Conservation (phyloP, 64 coral and sea anemone species). For the Montipora foliosa region DNA sequence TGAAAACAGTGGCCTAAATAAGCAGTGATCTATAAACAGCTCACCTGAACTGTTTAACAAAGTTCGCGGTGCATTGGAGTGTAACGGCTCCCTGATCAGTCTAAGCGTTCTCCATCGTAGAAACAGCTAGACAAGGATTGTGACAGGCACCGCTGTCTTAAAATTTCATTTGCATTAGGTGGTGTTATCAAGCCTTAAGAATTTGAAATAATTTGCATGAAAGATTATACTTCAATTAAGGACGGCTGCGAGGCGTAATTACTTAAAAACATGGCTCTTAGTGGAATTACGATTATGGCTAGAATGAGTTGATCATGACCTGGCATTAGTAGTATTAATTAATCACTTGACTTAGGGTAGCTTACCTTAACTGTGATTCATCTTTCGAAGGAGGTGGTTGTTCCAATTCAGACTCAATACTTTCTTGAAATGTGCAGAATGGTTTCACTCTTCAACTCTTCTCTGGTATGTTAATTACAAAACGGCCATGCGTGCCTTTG, state of each 20-base stretch:
- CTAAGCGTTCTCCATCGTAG: background rate
- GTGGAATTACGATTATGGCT: background rate
- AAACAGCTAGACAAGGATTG: background rate
- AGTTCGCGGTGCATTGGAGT: background rate
- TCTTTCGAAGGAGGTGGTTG: no score
- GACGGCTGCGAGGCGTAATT: background rate
- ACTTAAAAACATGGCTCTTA: background rate
- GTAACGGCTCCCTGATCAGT: background rate
- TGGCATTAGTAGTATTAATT: no score
- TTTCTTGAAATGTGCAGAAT: background rate
- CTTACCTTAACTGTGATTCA: no score
- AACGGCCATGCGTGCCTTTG: background rate
- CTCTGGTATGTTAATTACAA: conserved; percentile 35
- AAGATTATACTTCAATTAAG: background rate
- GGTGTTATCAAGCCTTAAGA: conserved; percentile 16
- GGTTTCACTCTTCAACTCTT: conserved; percentile 24
- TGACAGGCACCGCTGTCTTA: background rate
- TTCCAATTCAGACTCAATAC: background rate
- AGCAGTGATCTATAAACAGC: background rate
- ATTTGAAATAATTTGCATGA: conserved; percentile 30
- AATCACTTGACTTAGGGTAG: no score
- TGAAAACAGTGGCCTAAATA: background rate
- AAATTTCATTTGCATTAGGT: conserved; percentile 18
- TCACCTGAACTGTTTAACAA: background rate
- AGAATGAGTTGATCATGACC: no score